Evolutionary conservation across 2,113 vertebrate species (phyloP), one percentile per base, ranked within the genome.

Genomic region (Barnardius zonarius): DNA sequence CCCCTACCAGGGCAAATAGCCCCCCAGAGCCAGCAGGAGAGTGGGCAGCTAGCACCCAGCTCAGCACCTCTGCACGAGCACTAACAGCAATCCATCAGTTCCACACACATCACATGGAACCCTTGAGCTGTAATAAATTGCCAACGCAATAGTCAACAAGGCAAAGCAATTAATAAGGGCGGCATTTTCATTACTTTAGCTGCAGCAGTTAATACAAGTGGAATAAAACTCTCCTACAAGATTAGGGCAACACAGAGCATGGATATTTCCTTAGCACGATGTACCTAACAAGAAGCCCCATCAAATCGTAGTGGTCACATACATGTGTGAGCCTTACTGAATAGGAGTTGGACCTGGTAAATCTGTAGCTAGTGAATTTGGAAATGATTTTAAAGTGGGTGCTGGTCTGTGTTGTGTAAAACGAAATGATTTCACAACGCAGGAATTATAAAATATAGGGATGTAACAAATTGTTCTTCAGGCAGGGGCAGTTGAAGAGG

Each of bases 291-390:
- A 52, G 86, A 92, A 96, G 25, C 17, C 62, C 84, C 78, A 76
- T 93, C 33, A 75, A 49, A 94, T 48, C n/a, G 81, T 77, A 31
- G 80, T 4, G 14, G 22, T 66, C 55, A 84, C 63, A 64, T 37
- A 90, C 33, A 95, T 35, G 37, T 2, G 25, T 28, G 44, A 39
- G 37, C 51, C 51, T 79, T 61, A 83, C 27, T 81, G 80, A 92
- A 91, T 3, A 43, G 54, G 19, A 87, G 92, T 48, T 96, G 92
- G 64, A 96, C 90, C 94, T 95, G 86, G 94, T 95, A 93, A 98
- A 94, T 93, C 91, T 94, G 91, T 66, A 70, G 44, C 39, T 69
- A 17, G 27, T 49, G 59, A 89, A 76, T 81, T 49, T 74, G 78
- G 77, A 79, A 81, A 57, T 51, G 51, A 76, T 46, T 49, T 68